These are phyloP conservation scores for Pollenia labialis DNA, from an alignment of 2,888 invertebrate genomes.

Conservation along the genomic window DNA sequence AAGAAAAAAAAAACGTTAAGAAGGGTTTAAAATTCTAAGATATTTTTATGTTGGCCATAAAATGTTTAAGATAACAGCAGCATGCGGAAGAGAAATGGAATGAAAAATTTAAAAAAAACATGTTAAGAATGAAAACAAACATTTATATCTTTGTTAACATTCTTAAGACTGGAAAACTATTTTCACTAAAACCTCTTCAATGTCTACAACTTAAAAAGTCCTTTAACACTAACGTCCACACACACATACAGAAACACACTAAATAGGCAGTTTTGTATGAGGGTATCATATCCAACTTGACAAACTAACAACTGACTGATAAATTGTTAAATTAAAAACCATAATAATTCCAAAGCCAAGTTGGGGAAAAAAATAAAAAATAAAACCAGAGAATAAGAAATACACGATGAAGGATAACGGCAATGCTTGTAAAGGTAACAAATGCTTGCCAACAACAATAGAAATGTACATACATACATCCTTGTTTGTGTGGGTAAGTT, in stretches of 20 bases:
- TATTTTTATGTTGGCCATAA: conserved; percentile 51
- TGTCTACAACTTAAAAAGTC: conserved; percentile 25
- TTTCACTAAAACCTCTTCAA: conserved; percentile 32
- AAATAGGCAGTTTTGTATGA: not conserved
- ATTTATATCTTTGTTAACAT: conserved; percentile 57
- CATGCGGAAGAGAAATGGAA: not conserved
- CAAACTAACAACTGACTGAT: conserved; percentile 47
- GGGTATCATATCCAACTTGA: conserved; percentile 20
- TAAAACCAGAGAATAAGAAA: not conserved
- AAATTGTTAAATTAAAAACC: conserved; percentile 68
- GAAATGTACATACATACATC: not conserved
- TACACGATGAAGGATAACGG: not conserved
- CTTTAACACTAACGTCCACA: not conserved
- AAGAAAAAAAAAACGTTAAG: conserved; percentile 19
- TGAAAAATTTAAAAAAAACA: conserved; percentile 24
- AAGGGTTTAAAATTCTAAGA: conserved; percentile 55
- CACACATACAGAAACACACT: not conserved
- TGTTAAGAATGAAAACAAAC: conserved; percentile 35
- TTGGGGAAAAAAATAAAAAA: not conserved
- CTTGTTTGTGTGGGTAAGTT: not conserved
- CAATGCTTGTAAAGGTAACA: conserved; percentile 49
- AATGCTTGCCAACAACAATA: conserved; percentile 51
- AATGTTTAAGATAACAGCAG: conserved; percentile 45
- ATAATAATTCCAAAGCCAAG: conserved; percentile 52
- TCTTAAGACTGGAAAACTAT: conserved; percentile 48